Conservation (phyloP, 2,113 vertebrate species). For the Dinomys branickii region DNA sequence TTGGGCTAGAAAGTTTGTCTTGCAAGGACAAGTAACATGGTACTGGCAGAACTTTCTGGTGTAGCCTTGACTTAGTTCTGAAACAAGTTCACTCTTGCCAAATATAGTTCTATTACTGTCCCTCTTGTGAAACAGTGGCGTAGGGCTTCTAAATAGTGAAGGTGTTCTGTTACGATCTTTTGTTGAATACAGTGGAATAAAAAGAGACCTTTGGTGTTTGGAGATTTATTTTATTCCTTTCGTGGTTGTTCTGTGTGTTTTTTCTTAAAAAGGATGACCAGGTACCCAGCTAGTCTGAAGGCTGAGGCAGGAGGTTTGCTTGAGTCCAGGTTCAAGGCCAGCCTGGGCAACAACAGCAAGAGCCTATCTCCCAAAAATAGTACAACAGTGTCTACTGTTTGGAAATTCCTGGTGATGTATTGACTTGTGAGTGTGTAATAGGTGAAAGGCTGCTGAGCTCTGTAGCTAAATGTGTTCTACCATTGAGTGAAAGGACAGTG, state of each 20-base stretch:
- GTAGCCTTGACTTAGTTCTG: background rate
- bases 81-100: background rate
- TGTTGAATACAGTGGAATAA: background rate
- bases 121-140: background rate
- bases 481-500: background rate
- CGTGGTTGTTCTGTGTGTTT: background rate
- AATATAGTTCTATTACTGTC: background rate
- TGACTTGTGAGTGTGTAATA: background rate
- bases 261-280: background rate
- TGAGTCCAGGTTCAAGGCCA: background rate
- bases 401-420: background rate
- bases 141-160: background rate
- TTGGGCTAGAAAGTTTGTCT: background rate
- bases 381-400: background rate
- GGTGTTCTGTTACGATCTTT: background rate
- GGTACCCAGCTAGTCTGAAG: background rate
- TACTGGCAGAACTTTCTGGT: background rate
- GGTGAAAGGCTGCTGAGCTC: background rate
- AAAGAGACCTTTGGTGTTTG: constrained; percentile 9
- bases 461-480: background rate
- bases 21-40: background rate
- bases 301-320: background rate
- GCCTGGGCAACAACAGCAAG: background rate
- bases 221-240: constrained; percentile 5
- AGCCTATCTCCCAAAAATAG: background rate